phyloP scores from a whole-genome alignment of 2,888 invertebrate species.

The Herminia tarsipennalis region DNA sequence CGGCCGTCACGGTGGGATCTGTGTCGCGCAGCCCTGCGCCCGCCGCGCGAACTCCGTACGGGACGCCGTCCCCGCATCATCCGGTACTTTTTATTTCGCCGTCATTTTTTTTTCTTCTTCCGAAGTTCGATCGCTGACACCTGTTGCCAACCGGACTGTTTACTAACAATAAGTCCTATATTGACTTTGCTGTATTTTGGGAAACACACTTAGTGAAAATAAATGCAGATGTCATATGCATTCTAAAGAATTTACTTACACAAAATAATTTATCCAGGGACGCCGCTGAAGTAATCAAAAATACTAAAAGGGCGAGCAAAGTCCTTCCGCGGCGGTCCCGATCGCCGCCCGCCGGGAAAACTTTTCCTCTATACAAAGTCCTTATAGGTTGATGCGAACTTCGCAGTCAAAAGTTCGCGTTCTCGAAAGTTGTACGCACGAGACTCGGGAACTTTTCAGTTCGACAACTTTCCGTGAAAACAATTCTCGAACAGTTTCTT shows the following conservation, averaged over 20 bases:
- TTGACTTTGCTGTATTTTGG: slow-evolving; percentile 16
- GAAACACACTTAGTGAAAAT: slow-evolving; percentile 10
- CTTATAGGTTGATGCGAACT: slow-evolving; percentile 69
- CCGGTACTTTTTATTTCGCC: slow-evolving; percentile 34
- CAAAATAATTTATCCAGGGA: slow-evolving; percentile 9
- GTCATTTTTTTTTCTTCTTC: slow-evolving; percentile 26
- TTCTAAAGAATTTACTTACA: background rate
- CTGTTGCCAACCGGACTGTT: slow-evolving; percentile 35
- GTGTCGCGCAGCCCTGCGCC: slow-evolving; percentile 36
- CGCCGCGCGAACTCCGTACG: slow-evolving; percentile 47
- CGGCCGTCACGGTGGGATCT: slow-evolving; percentile 60
- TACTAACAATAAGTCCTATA: slow-evolving; percentile 25
- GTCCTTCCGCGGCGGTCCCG: slow-evolving; percentile 41
- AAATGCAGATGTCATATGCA: background rate
- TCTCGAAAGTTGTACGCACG: slow-evolving; percentile 72
- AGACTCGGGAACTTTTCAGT: slow-evolving; percentile 64
- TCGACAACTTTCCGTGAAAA: slow-evolving; percentile 69
- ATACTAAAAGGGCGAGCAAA: slow-evolving; percentile 39
- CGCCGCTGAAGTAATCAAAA: slow-evolving; percentile 18
- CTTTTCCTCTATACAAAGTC: slow-evolving; percentile 62
- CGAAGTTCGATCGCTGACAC: slow-evolving; percentile 27
- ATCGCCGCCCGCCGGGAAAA: slow-evolving; percentile 59
- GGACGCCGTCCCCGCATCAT: slow-evolving; percentile 43
- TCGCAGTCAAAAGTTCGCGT: slow-evolving; percentile 74
- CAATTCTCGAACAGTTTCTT: slow-evolving; percentile 50